Base-by-base conservation (phyloP, 2,888 invertebrate species). In the Eledona agricola region DNA sequence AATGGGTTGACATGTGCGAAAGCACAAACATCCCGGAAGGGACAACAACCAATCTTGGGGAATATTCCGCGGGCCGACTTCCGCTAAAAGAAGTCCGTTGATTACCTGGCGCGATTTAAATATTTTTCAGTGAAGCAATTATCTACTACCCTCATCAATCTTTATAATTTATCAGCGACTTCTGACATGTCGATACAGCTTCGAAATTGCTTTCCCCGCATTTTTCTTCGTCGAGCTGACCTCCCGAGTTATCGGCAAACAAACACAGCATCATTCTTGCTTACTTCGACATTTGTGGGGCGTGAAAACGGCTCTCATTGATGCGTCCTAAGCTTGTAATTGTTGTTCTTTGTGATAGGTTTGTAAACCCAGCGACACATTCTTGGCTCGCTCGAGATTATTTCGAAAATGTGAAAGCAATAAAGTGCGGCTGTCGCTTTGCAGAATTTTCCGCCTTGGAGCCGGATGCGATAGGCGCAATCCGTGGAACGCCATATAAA, bases 321-420 rank as follows among this genome's bases (percentile, higher is more conserved):
- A 10, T 34, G 19, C 19, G 10, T 34, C n/a, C 20, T 9, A 31
- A 12, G 17, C 15, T 10, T 4, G 4, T 28, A 28, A 31, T 31
- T 31, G 32, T 35, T 35, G 11, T 15, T 9, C 16, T 35, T 35
- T 35, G 35, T 35, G 35, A 19, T 20, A 12, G 19, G 35, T 35
- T 35, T 34, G 34, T 34, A 19, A 34, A 34, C 34, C 19, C 9
- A 15, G 15, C 32, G 16, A 31, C 17, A 31, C 4, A 31, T 17
- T 20, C 13, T 34, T 16, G 20, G 20, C 20, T n/a, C 20, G 11
- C 10, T 13, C n/a, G 2, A 15, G 35, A 46, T 23, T 32, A 34
- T 46, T 46, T 11, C 10, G 25, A 45, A 43, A 38, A 38, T 38
- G 38, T 19, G 28, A 40, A 40, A 40, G 40, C 28, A n/a, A 40